Evolutionary conservation across 2,113 vertebrate species (phyloP), one percentile per base, ranked within the genome.

Genomic region (Recurvirostra avosetta): DNA sequence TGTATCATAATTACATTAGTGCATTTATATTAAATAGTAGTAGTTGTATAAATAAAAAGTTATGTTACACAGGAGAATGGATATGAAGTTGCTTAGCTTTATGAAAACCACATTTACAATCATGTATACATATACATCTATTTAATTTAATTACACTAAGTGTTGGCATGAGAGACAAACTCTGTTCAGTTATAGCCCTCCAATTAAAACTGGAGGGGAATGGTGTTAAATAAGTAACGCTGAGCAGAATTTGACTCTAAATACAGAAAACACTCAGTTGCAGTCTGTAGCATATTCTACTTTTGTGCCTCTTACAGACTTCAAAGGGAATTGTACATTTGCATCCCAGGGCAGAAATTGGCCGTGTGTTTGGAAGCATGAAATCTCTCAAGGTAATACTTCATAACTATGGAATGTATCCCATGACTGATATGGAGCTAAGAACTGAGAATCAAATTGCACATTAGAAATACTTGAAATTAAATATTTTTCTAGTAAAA

Each of bases 361-460:
- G 78, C 82, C 0, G 0, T 80, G 45, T 94, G 78, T 78, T 97
- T 88, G 84, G 73, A 89, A 96, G 91, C 92, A 94, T 90, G 78
- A 88, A 94, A 96, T 96, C 93, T 97, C 81, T 95, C 91, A 94
- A 97, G 94, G 92, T 95, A 96, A 77, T 95, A 94, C 91, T 96
- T 97, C 95, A 96, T 96, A 95, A 89, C 82, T 93, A 6, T 95
- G 96, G 97, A 97, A 97, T 97, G 95, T 62, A 86, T 97, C 96
- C 92, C 92, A 91, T 95, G 97, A 95, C 95, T 95, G 93, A 96
- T 94, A 91, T 82, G 94, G 80, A 94, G 91, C 85, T 95, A 95
- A 90, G 91, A 88, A 92, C 85, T 65, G 66, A 72, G 91, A 89
- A 93, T 97, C 95, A 95, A 91, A 94, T 96, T 96, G 74, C 94